These are phyloP conservation scores for Terrapene triunguis DNA, from an alignment of 2,113 vertebrate genomes.

Conservation along the genomic window DNA sequence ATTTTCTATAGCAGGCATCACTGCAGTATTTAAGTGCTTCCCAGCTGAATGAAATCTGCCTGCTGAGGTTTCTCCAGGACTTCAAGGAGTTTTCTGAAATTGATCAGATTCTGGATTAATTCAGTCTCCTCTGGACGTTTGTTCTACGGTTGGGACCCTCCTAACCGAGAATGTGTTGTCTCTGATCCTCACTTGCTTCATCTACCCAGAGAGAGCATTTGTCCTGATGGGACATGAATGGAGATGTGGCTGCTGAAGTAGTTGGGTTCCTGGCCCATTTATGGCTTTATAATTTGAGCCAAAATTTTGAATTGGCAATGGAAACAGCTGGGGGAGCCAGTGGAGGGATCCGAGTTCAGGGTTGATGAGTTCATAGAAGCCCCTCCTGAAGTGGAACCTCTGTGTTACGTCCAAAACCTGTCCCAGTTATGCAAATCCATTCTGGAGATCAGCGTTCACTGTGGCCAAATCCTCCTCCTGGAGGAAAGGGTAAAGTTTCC, in stretches of 20 bases:
- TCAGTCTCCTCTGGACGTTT: not conserved
- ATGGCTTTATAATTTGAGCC: not conserved
- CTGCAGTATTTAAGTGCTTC: not conserved
- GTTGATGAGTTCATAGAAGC: too few species aligned
- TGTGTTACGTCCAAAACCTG: not conserved
- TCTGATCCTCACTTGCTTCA: not conserved
- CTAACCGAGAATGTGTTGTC: not conserved
- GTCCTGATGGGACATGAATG: not conserved
- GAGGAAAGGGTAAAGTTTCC: not conserved
- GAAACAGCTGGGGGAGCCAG: not conserved
- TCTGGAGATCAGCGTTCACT: not conserved
- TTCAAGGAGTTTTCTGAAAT: slow-evolving; percentile 24
- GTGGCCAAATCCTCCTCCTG: not conserved
- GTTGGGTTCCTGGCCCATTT: not conserved
- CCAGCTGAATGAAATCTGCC: not conserved
- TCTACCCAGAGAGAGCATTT: not conserved
- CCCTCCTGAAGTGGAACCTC: not conserved
- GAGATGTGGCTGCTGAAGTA: not conserved
- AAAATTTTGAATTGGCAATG: not conserved
- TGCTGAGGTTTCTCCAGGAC: not conserved
- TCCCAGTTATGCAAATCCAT: not conserved
- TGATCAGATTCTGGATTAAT: not conserved
- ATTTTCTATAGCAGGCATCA: not conserved
- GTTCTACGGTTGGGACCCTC: not conserved
- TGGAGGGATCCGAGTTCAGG: not conserved